These are phyloP conservation scores for Geotrypetes seraphini DNA, from an alignment of 2,797 vertebrate species.

Conservation along the genomic window DNA sequence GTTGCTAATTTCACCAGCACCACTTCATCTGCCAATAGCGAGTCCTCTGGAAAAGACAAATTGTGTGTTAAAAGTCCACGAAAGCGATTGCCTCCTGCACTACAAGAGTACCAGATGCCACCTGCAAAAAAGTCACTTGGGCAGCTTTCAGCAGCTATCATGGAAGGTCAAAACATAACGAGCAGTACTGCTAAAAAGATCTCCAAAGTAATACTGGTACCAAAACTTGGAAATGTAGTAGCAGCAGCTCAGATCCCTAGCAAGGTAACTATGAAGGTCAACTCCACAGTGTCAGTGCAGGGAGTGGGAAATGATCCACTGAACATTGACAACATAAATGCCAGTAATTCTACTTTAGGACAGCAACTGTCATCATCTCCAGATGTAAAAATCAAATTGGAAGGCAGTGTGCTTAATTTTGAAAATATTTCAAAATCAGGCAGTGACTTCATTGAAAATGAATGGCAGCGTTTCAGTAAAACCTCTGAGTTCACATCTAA, in stretches of 20 bases:
- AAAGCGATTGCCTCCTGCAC: conserved; percentile 69
- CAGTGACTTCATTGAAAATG: conserved; percentile 55
- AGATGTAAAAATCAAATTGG: conserved; percentile 63
- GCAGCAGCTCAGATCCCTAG: conserved; percentile 44
- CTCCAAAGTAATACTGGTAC: conserved; percentile 43
- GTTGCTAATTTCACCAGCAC: conserved; percentile 42
- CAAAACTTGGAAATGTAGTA: conserved; percentile 63
- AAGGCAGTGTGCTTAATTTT: conserved; percentile 61
- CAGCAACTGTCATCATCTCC: conserved; percentile 58
- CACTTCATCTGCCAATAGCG: conserved; percentile 48
- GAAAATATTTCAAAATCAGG: conserved; percentile 60
- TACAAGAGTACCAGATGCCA: conserved; percentile 73
- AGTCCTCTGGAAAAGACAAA: conserved; percentile 60
- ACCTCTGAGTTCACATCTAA: conserved; percentile 51
- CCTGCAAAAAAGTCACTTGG: conserved; percentile 80
- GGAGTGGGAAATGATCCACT: conserved; percentile 43
- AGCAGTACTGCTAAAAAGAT: conserved; percentile 36
- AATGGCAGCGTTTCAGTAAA: conserved; percentile 68
- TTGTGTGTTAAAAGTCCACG: conserved; percentile 69
- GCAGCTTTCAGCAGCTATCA: conserved; percentile 46
- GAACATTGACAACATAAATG: conserved; percentile 30
- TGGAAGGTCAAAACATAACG: conserved; percentile 44
- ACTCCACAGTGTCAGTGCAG: conserved; percentile 40
- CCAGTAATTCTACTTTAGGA: conserved; percentile 51
- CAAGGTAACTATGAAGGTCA: conserved; percentile 54